phyloP scores from a whole-genome alignment of 2,113 vertebrate genomes.

The Hyla sarda region DNA sequence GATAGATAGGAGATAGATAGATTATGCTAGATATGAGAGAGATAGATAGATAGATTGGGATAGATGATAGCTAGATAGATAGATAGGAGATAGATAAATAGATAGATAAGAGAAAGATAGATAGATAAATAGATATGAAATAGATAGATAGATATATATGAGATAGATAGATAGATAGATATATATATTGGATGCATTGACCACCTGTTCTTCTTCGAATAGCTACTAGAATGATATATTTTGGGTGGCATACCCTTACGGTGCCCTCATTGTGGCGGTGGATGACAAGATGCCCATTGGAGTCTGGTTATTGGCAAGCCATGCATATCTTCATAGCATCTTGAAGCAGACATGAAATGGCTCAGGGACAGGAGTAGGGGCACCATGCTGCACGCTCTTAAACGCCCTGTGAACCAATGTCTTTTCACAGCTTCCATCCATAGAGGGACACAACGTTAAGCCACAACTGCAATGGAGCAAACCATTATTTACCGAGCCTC shows the following conservation, averaged over 20 bases:
- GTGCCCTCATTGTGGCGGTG: neutral
- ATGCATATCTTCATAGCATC: neutral
- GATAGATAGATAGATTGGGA: constrained; percentile 1
- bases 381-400: neutral
- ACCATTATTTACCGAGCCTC: constrained; percentile 32
- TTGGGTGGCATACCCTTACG: neutral
- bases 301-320: neutral
- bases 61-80: no score
- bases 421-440: neutral
- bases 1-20: no score
- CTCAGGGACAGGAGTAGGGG: neutral
- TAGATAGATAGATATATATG: no score
- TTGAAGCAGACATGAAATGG: neutral
- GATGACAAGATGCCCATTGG: no score
- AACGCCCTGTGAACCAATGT: neutral
- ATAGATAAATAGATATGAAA: no score
- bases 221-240: neutral
- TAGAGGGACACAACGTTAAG: neutral
- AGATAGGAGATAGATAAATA: no score
- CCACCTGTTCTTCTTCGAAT: neutral
- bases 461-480: constrained; percentile 29
- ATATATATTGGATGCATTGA: neutral
- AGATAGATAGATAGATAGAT: no score
- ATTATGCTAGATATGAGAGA: neutral
- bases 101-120: no score